Conservation (phyloP, 2,113 vertebrate species). For the Spermophilus dauricus region DNA sequence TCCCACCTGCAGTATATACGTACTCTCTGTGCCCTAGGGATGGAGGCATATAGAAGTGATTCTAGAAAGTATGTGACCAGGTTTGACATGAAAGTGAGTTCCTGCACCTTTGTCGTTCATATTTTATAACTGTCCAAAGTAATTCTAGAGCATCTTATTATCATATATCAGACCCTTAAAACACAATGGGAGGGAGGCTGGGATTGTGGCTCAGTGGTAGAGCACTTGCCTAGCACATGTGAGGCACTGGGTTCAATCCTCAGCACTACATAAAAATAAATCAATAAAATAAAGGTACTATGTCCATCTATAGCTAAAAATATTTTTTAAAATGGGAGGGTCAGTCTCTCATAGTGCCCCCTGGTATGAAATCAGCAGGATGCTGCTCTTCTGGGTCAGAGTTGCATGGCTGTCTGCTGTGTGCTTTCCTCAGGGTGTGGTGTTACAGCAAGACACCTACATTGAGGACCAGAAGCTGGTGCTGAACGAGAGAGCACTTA, state of each 20-base stretch:
- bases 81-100: background rate
- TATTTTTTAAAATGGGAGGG: too few species aligned
- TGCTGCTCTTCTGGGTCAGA: background rate
- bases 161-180: background rate
- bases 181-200: too few species aligned
- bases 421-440: conserved; percentile 90
- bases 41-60: background rate
- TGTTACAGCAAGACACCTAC: conserved; percentile 97
- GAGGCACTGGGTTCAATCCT: too few species aligned
- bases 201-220: too few species aligned
- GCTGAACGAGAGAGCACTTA: conserved; percentile 90
- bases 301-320: too few species aligned
- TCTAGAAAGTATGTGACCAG: background rate
- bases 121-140: accelerated
- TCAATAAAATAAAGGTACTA: too few species aligned
- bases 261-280: too few species aligned
- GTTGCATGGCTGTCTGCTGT: background rate
- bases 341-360: background rate
- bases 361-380: accelerated
- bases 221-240: too few species aligned
- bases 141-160: background rate
- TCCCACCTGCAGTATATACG: background rate
- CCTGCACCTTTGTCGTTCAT: background rate
- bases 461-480: conserved; percentile 97
- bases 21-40: too few species aligned